Evolutionary conservation across 2,888 invertebrate genomes (phyloP), one percentile per base, ranked within the genome.

Genomic region (Lochmaea crataegi): DNA sequence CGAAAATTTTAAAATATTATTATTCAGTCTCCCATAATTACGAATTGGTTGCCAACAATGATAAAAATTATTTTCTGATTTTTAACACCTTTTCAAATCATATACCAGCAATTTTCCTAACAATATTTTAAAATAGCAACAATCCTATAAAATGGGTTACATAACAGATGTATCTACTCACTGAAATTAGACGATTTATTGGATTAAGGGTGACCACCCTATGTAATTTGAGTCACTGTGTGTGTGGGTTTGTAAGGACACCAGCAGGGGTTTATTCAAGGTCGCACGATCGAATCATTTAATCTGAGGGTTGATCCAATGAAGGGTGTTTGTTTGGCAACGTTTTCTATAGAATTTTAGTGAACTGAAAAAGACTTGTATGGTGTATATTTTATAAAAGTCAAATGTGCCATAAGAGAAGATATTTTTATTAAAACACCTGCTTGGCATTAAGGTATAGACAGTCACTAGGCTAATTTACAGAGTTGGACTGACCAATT

Each of bases 121-220:
- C 6, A 32, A 7, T 32, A 32, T 32, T 7, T 32, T 7, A 32
- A 32, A 22, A 22, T 22, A 22, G 2, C 22, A 22, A 32, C 12
- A 6, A 45, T n/a, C 42, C 2, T 3, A 7, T 18, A 53, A 53
- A 53, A 53, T 53, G 18, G 16, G 10, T 18, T 53, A 16, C 16
- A 16, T 16, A 53, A 16, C 53, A 53, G 53, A 53, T 53, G 53
- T 53, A 53, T 53, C 53, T 2, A 4, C 14, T 48, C 6, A 48
- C 14, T 48, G 5, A 48, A 16, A 53, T 9, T 9, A 53, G 16
- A 16, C 16, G 16, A 53, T 53, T 53, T 53, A 53, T 53, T 53
- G 53, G 53, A 53, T 53, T 53, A 53, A 53, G 53, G 53, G 53
- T 53, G 53, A 9, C n/a, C 53, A 10, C 53, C 53, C 53, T 9